Conservation (phyloP, 2,888 invertebrate species). For the Diaphora mendica region DNA sequence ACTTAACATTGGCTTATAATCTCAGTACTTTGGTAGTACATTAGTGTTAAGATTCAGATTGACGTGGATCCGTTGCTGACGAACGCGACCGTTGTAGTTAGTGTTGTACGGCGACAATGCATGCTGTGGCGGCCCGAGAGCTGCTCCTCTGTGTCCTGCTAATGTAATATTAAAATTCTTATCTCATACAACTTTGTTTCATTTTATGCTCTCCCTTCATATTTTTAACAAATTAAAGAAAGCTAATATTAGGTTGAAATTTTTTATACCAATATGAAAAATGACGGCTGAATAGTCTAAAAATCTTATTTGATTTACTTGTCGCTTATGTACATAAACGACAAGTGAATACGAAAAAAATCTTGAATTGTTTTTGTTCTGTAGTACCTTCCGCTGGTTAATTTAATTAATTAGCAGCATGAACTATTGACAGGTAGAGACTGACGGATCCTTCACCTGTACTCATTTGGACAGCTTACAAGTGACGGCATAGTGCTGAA, state of each 20-base stretch:
- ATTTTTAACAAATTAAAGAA: not conserved
- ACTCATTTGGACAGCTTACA: too few species aligned
- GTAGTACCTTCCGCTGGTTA: too few species aligned
- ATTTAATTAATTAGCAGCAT: not conserved
- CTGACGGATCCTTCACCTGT: too few species aligned
- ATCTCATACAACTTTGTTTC: slow-evolving; percentile 11
- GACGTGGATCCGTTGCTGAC: not conserved
- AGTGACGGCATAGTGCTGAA: too few species aligned
- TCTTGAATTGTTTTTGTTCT: too few species aligned
- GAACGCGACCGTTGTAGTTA: not conserved
- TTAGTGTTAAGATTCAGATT: slow-evolving; percentile 4
- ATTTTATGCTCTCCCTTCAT: not conserved
- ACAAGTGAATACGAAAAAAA: too few species aligned
- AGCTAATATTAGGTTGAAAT: too few species aligned
- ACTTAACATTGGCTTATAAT: not conserved
- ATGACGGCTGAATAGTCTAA: too few species aligned
- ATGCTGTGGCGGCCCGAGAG: not conserved
- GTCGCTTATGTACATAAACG: too few species aligned
- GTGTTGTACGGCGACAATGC: not conserved
- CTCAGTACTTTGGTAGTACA: slow-evolving; percentile 1
- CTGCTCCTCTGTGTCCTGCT: not conserved
- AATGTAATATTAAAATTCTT: slow-evolving; percentile 10
- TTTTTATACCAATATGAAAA: too few species aligned
- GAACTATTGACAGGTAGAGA: not conserved
- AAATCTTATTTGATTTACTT: too few species aligned